Evolutionary conservation across 35 echinoderm and acorn worm species (phyloP).

Genomic region (Apostichopus californicus): DNA sequence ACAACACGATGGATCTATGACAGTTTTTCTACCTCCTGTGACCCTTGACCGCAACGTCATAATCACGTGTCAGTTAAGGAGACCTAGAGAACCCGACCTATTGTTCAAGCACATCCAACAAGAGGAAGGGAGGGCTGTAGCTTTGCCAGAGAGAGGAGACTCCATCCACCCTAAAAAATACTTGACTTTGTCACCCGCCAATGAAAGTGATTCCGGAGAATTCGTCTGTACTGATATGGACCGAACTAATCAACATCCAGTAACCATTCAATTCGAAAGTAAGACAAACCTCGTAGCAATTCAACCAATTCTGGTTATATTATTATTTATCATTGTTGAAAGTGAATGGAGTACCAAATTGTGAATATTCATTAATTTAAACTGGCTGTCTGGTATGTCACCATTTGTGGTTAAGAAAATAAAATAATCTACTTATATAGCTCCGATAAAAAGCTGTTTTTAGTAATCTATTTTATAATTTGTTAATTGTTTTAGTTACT

Average conservation of each 20-base stretch:
- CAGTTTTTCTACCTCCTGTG: conserved; percentile 12
- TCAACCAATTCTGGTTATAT: no score
- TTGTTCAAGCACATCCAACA: not conserved
- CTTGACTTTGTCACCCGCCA: not conserved
- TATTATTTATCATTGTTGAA: no score
- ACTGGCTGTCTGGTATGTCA: no score
- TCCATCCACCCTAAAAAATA: not conserved
- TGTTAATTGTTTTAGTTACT: no score
- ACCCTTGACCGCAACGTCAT: not conserved
- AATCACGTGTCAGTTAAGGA: not conserved
- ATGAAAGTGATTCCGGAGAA: not conserved
- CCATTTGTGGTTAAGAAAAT: no score
- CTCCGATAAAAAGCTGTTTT: no score
- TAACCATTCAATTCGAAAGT: conserved; percentile 13
- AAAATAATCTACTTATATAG: no score
- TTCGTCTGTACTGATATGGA: not conserved
- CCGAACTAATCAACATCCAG: no score
- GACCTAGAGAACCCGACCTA: not conserved
- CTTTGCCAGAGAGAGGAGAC: not conserved
- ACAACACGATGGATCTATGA: not conserved
- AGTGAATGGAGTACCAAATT: no score
- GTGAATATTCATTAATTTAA: no score
- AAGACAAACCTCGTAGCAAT: not conserved
- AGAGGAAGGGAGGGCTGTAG: conserved; percentile 10
- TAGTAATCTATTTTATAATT: no score